A percentile compares a stretch with the other conserved stretches of the same genome.
Conservation (phyloP, 2,113 vertebrate genomes). For the Anguilla rostrata region DNA sequence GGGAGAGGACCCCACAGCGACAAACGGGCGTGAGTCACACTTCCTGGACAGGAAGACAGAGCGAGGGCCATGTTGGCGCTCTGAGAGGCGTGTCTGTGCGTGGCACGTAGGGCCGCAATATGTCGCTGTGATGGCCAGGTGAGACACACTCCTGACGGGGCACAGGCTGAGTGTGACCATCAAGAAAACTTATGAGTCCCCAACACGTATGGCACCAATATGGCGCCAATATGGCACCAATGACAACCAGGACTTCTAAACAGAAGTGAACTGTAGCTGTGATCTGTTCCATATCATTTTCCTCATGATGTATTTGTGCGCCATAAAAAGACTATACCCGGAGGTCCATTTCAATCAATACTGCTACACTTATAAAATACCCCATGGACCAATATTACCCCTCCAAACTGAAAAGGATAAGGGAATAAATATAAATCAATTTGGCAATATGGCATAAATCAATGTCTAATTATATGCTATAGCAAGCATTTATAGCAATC, state of each 20-base stretch:
- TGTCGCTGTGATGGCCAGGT: constrained; percentile 45
- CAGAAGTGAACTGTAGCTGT: constrained; percentile 29
- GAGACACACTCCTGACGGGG: constrained; percentile 38
- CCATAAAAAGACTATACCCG: too few species aligned
- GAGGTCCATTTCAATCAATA: too few species aligned
- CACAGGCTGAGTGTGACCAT: constrained; percentile 32
- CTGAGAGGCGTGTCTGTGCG: constrained; percentile 24
- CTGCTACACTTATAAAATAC: background rate
- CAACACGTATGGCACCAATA: constrained; percentile 47
- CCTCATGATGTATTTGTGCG: too few species aligned
- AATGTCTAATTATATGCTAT: constrained; percentile 60
- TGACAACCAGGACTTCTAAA: constrained; percentile 36
- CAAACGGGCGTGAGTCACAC: constrained; percentile 60
- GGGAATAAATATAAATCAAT: constrained; percentile 50
- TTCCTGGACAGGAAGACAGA: constrained; percentile 53
- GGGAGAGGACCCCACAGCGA: constrained; percentile 45
- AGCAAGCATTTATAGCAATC: constrained; percentile 34
- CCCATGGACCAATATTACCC: background rate
- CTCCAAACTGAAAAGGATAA: constrained; percentile 38
- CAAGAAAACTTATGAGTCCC: constrained; percentile 23
- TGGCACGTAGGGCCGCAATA: constrained; percentile 40
- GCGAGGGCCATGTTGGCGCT: constrained; percentile 46
- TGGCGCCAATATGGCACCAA: constrained; percentile 29
- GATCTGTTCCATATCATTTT: too few species aligned
- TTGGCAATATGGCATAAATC: constrained; percentile 8